phyloP scores from a whole-genome alignment of 2,113 vertebrate genomes.

The Podiceps cristatus region DNA sequence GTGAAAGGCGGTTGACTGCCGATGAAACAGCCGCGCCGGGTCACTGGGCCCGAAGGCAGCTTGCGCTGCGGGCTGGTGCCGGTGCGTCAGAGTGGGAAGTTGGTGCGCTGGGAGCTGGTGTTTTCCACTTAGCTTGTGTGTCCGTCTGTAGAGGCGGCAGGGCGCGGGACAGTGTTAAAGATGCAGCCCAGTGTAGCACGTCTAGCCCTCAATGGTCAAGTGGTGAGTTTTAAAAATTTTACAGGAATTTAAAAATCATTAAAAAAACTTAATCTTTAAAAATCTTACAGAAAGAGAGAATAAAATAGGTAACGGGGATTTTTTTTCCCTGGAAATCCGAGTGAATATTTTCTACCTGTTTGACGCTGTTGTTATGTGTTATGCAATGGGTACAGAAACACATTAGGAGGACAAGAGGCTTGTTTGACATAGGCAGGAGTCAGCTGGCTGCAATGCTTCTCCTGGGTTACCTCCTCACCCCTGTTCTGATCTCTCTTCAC shows the following conservation, averaged over 20 bases:
- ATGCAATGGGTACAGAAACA: not conserved
- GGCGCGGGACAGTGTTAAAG: not conserved
- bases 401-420: not conserved
- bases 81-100: accelerated
- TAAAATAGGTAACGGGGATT: not conserved
- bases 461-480: not conserved
- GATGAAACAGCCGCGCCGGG: too few species aligned
- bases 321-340: not conserved
- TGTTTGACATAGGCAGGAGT: not conserved
- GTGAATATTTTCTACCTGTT: not conserved
- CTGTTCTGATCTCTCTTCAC: not conserved
- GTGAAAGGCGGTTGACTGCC: not conserved
- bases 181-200: not conserved
- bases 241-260: not conserved
- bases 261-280: not conserved
- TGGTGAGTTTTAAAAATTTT: not conserved
- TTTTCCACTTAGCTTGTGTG: not conserved
- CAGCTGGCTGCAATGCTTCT: not conserved
- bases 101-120: not conserved
- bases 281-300: not conserved
- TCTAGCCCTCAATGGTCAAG: not conserved
- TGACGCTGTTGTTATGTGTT: not conserved
- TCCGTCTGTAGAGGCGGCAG: not conserved
- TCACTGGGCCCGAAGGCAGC: not conserved
- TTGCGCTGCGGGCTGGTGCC: accelerated